These are phyloP conservation scores for Vanacampus margaritifer DNA, from an alignment of 2,113 vertebrate species.

Conservation along the genomic window DNA sequence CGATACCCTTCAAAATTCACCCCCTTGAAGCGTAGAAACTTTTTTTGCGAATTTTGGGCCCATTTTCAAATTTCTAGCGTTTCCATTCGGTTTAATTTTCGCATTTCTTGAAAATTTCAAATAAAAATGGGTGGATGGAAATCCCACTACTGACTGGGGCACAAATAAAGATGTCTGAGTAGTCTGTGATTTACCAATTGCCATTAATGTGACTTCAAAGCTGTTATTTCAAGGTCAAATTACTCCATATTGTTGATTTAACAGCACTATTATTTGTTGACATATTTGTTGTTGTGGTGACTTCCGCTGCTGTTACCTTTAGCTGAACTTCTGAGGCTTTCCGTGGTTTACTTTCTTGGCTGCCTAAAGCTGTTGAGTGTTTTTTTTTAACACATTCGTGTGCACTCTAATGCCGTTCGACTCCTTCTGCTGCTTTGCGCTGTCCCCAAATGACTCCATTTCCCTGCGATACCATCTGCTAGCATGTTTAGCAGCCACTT, in stretches of 20 bases:
- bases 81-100: no score
- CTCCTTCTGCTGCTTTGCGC: conserved; percentile 20
- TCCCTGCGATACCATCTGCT: conserved; percentile 45
- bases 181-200: neutral
- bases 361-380: conserved; percentile 43
- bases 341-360: conserved; percentile 41
- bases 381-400: conserved; percentile 47
- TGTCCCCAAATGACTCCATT: conserved; percentile 46
- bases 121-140: no score
- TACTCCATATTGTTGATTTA: neutral
- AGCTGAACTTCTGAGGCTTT: conserved; percentile 46
- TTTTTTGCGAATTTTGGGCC: no score
- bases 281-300: conserved; percentile 3
- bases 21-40: no score
- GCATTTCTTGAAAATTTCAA: no score
- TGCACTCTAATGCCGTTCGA: conserved; percentile 26
- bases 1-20: no score
- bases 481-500: conserved; percentile 15
- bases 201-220: neutral
- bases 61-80: no score
- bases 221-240: neutral
- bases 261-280: neutral
- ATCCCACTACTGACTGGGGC: no score
- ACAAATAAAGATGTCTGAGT: neutral
- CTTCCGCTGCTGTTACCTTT: conserved; percentile 45